Conservation (phyloP, 2,888 invertebrate species). For the Pycnomerus fuliginosus region DNA sequence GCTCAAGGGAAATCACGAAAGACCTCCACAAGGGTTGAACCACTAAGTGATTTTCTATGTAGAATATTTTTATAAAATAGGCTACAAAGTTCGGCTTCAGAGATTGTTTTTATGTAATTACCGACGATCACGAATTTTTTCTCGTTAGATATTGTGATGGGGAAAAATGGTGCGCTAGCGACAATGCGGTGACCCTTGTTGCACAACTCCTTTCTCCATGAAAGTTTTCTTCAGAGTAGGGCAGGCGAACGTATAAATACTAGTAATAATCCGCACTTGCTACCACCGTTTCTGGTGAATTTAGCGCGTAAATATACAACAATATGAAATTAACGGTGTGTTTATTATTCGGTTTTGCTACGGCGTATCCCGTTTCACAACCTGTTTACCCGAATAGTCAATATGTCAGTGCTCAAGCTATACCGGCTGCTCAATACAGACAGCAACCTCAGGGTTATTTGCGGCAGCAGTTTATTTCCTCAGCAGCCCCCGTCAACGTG, state of each 20-base stretch:
- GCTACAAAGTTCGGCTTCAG: no score
- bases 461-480: slow-evolving; percentile 15
- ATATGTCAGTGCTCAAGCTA: slow-evolving; percentile 33
- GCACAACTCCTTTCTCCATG: slow-evolving; percentile 31
- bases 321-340: slow-evolving; percentile 29
- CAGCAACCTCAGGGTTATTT: slow-evolving; percentile 19
- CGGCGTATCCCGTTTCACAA: slow-evolving; percentile 35
- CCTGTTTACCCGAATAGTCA: slow-evolving; percentile 35
- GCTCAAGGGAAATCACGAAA: slow-evolving; percentile 35
- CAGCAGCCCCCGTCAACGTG: slow-evolving; percentile 11
- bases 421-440: slow-evolving; percentile 29
- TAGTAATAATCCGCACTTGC: slow-evolving; percentile 23
- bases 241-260: slow-evolving; percentile 30
- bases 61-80: slow-evolving; percentile 27
- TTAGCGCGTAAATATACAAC: slow-evolving; percentile 16
- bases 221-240: slow-evolving; percentile 27
- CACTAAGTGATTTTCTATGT: slow-evolving; percentile 39
- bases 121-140: slow-evolving; percentile 12
- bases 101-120: no score
- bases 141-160: slow-evolving; percentile 3
- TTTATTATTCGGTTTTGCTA: slow-evolving; percentile 28
- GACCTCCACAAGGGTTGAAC: no score
- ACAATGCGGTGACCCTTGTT: slow-evolving; percentile 30
- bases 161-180: slow-evolving; percentile 25
- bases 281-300: slow-evolving; percentile 19